Evolutionary conservation across 2,113 vertebrate genomes (phyloP), one percentile per base, ranked within the genome.

Genomic region (Danionella cerebrum): DNA sequence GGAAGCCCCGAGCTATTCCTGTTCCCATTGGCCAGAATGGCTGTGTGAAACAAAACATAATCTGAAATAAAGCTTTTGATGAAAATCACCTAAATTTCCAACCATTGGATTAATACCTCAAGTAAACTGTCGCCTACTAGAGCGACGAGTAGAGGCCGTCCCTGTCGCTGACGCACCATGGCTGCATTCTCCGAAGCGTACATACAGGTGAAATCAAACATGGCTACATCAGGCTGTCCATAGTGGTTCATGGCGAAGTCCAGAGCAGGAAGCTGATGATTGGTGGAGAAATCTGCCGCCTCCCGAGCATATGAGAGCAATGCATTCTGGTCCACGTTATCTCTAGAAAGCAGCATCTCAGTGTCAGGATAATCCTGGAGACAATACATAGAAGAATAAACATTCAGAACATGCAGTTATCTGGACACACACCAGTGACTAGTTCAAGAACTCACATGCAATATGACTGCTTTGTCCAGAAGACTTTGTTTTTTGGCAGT

Each of bases 11-110:
- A 27, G 94, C 95, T 31, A 98, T 91, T 39, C 96, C 96, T 21
- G 95, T 98, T 67, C 96, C 96, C 93, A 97, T 98, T 0, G 96
- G 96, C 96, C 96, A 98, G 79, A 98, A 98, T 0, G 96, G 96
- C 96, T 98, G 74, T 6, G 58, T 4, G 3, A 67, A 53, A 35
- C 21, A 21, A 42, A 29, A 29, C 4, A 59, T n/a, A n/a, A n/a
- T n/a, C n/a, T n/a, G n/a, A n/a, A n/a, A n/a, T n/a, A n/a, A n/a
- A n/a, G n/a, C n/a, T n/a, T n/a, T n/a, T n/a, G n/a, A n/a, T n/a
- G n/a, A n/a, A n/a, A n/a, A n/a, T n/a, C n/a, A n/a, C n/a, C n/a
- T n/a, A n/a, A n/a, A n/a, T n/a, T n/a, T n/a, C n/a, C n/a, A n/a
- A n/a, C n/a, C n/a, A n/a, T n/a, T n/a, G n/a, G n/a, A n/a, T n/a